These are phyloP conservation scores for Sinohyriopsis cumingii DNA, from an alignment of 2,888 invertebrate species.

Conservation along the genomic window DNA sequence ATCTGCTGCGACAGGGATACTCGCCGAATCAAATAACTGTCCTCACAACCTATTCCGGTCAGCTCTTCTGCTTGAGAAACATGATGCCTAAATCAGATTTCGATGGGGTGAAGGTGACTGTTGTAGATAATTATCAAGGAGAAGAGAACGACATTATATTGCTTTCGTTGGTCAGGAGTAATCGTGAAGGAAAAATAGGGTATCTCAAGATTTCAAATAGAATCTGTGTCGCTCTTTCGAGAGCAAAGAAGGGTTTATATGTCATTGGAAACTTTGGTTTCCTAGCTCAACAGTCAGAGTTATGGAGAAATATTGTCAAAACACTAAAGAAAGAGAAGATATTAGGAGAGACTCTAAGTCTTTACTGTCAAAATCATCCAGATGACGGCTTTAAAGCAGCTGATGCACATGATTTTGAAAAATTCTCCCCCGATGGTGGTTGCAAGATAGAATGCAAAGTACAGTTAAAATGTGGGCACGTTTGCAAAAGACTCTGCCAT, in stretches of 20 bases:
- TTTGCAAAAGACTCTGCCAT: constrained; percentile 50
- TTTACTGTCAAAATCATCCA: constrained; percentile 58
- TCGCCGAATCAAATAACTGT: constrained; percentile 58
- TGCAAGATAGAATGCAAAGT: constrained; percentile 44
- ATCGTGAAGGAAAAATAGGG: constrained; percentile 60
- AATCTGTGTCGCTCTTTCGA: constrained; percentile 67
- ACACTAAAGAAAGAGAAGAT: constrained; percentile 31
- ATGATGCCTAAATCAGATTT: constrained; percentile 51
- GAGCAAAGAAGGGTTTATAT: constrained; percentile 66
- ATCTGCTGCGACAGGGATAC: constrained; percentile 63
- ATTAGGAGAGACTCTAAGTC: constrained; percentile 31
- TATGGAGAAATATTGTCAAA: constrained; percentile 37
- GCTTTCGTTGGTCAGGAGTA: constrained; percentile 69
- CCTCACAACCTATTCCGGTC: constrained; percentile 66
- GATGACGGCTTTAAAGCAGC: constrained; percentile 19
- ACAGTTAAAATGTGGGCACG: constrained; percentile 57
- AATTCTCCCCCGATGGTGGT: constrained; percentile 46
- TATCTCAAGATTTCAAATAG: constrained; percentile 63
- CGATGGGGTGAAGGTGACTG: constrained; percentile 55
- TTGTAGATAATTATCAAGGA: constrained; percentile 69
- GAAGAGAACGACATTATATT: constrained; percentile 71
- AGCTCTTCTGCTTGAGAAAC: constrained; percentile 51
- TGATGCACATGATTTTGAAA: constrained; percentile 30
- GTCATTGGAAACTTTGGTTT: constrained; percentile 62
- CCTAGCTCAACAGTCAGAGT: constrained; percentile 16